Conservation (phyloP, 2,888 invertebrate species). For the Xanthia icteritia region DNA sequence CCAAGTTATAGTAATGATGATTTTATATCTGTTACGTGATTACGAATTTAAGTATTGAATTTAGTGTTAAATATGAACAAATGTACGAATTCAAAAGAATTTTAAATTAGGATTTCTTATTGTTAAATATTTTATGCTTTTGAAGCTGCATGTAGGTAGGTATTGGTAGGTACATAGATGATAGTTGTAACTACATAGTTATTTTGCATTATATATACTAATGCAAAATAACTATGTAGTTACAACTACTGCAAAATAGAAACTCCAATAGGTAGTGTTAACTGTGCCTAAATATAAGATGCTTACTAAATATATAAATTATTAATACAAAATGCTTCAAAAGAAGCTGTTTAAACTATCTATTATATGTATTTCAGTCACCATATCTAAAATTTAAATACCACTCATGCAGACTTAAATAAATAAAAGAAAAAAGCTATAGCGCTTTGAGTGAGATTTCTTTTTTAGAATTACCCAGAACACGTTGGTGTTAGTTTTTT, state of each 20-base stretch:
- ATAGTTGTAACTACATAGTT: not conserved
- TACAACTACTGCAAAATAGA: too few species aligned
- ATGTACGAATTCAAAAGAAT: not conserved
- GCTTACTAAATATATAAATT: not conserved
- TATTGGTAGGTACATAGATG: not conserved
- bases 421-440: conserved; percentile 4
- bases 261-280: not conserved
- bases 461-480: conserved; percentile 22
- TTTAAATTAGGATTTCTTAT: not conserved
- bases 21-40: conserved; percentile 60
- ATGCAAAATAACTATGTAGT: too few species aligned
- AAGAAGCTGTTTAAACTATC: not conserved
- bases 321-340: not conserved
- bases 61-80: not conserved
- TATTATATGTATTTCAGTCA: conserved; percentile 21
- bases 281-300: not conserved
- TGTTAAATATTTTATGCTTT: not conserved
- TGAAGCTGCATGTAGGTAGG: not conserved
- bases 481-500: conserved; percentile 17
- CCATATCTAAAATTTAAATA: conserved; percentile 46
- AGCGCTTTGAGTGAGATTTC: conserved; percentile 1
- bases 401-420: conserved; percentile 5
- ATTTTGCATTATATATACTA: not conserved
- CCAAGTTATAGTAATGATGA: not conserved
- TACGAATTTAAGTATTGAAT: conserved; percentile 46